Conservation (phyloP, 2,113 vertebrate species). For the Atherinomorus stipes region DNA sequence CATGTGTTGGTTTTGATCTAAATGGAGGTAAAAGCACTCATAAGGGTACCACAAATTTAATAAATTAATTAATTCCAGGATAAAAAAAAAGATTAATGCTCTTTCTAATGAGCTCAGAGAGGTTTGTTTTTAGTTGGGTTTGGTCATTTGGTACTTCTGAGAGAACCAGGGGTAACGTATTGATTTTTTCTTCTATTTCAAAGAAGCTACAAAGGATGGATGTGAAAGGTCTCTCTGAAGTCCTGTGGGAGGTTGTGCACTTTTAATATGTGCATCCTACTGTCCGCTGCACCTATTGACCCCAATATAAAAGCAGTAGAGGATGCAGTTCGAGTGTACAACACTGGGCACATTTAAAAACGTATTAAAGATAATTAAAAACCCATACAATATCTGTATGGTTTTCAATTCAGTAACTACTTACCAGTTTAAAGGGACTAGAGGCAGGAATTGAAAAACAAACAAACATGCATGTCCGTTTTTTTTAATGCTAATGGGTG, state of each 20-base stretch:
- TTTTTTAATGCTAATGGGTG: too few species aligned
- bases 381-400: too few species aligned
- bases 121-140: background rate
- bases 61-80: background rate
- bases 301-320: conserved; percentile 5
- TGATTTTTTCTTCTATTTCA: conserved; percentile 47
- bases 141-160: background rate
- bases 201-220: conserved; percentile 8
- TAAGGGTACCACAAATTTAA: background rate
- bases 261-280: background rate
- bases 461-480: too few species aligned
- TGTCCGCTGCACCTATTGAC: background rate
- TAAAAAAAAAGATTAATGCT: background rate
- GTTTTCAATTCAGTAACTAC: too few species aligned
- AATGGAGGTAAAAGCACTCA: background rate
- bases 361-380: too few species aligned
- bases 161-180: conserved; percentile 25
- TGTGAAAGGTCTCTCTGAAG: conserved; percentile 29
- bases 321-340: background rate
- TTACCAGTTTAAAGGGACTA: too few species aligned
- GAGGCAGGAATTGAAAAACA: too few species aligned
- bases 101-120: conserved; percentile 5
- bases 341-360: too few species aligned
- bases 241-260: background rate
- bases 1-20: background rate